Percentiles rank a stretch among this genome's conserved stretches.
Evolutionary conservation across 2,113 vertebrate species (phyloP).

Genomic region (Lamprologus ornatipinnis): DNA sequence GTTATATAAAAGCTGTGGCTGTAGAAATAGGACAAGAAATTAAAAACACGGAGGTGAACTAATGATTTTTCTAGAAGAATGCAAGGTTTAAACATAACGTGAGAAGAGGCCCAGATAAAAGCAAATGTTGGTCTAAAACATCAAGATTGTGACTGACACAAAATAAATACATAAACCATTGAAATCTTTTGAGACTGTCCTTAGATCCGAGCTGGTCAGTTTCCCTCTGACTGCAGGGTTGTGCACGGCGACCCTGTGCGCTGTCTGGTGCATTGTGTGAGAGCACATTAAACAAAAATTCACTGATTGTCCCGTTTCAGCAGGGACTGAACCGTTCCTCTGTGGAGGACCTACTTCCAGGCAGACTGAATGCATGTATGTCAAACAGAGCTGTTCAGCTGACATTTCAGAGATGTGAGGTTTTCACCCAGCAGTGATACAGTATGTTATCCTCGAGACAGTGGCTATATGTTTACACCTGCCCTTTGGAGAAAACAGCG

Average conservation of each 20-base stretch:
- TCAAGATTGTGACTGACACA: not conserved
- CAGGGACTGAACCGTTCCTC: not conserved
- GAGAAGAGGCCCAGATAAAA: not conserved
- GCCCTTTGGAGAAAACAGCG: slow-evolving; percentile 26
- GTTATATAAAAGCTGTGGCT: not conserved
- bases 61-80: rapidly evolving
- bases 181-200: not conserved
- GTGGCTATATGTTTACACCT: slow-evolving; percentile 20
- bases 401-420: slow-evolving; percentile 2
- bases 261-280: not conserved
- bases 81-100: not conserved
- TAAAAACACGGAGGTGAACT: not conserved
- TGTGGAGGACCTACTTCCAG: not conserved
- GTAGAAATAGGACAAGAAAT: not conserved
- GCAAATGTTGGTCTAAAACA: not conserved
- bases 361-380: not conserved
- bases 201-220: rapidly evolving
- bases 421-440: not conserved
- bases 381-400: not conserved
- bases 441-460: slow-evolving; percentile 6
- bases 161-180: not conserved
- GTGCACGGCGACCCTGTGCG: not conserved
- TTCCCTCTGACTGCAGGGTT: not conserved
- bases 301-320: not conserved
- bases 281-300: not conserved